Evolutionary conservation across 2,888 invertebrate species (phyloP).

Genomic region (Strigamia transsilvanica): DNA sequence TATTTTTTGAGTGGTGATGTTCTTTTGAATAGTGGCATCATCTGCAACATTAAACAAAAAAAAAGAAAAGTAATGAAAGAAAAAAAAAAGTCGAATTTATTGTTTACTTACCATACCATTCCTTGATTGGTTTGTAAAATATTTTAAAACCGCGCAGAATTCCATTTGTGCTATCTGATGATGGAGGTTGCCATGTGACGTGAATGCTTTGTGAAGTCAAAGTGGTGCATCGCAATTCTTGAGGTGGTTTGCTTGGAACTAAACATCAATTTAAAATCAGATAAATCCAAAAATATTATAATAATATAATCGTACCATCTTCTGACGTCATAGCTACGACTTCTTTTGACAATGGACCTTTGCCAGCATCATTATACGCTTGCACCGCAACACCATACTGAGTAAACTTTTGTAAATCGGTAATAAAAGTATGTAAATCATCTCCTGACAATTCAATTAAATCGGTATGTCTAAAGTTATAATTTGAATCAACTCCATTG

Average conservation of each 20-base stretch:
- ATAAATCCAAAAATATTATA: background rate
- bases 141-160: slow-evolving; percentile 96
- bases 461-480: slow-evolving; percentile 35
- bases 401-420: slow-evolving; percentile 53
- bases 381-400: slow-evolving; percentile 54
- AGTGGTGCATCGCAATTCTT: slow-evolving; percentile 90
- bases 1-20: slow-evolving; percentile 89
- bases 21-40: slow-evolving; percentile 66
- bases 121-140: slow-evolving; percentile 87
- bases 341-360: slow-evolving; percentile 54
- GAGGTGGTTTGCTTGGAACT: slow-evolving; percentile 66
- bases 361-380: slow-evolving; percentile 54
- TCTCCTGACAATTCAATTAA: slow-evolving; percentile 36
- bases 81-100: background rate
- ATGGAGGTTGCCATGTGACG: slow-evolving; percentile 93
- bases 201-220: slow-evolving; percentile 93
- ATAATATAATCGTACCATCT: slow-evolving; percentile 52
- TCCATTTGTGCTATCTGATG: slow-evolving; percentile 89
- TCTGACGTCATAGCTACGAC: slow-evolving; percentile 55
- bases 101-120: slow-evolving; percentile 85
- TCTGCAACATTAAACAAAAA: background rate
- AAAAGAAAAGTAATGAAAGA: background rate
- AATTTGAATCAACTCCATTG: slow-evolving; percentile 35
- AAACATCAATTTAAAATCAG: slow-evolving; percentile 48
- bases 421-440: slow-evolving; percentile 46